Evolutionary conservation across 2,888 invertebrate genomes (phyloP).

Genomic region (Scotopteryx bipunctaria): DNA sequence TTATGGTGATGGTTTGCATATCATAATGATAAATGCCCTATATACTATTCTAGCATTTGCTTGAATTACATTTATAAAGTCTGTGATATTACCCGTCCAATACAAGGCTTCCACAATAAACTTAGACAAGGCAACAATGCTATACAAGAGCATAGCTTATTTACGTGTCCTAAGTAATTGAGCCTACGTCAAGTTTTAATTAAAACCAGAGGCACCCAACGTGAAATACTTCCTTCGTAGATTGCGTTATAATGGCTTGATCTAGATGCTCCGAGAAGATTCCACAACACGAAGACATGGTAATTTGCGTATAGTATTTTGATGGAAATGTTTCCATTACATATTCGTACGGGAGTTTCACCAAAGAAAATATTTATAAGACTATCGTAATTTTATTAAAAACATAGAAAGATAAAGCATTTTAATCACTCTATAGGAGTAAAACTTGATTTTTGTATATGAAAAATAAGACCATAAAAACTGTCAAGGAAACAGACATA

Average conservation of each 20-base stretch:
- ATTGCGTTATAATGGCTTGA: conserved; percentile 48
- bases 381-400: too few species aligned
- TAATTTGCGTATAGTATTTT: conserved; percentile 11
- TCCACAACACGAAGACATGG: conserved; percentile 27
- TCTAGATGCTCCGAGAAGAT: conserved; percentile 33
- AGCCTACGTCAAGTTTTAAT: conserved; percentile 32
- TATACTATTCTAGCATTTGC: too few species aligned
- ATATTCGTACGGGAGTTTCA: neutral
- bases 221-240: conserved; percentile 40
- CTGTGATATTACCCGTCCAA: neutral
- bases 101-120: neutral
- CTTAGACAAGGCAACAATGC: neutral
- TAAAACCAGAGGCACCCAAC: conserved; percentile 34
- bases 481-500: too few species aligned
- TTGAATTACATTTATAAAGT: too few species aligned
- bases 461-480: too few species aligned
- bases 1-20: too few species aligned
- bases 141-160: conserved; percentile 6
- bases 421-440: too few species aligned
- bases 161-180: conserved; percentile 14
- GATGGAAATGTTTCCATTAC: conserved; percentile 10
- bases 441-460: too few species aligned
- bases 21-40: too few species aligned
- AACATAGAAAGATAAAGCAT: too few species aligned
- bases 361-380: neutral